A percentile compares a stretch with the other conserved stretches of the same genome.
phyloP scores from a whole-genome alignment of 1,140 invertebrate species.

The Brachionus rotundiformis region DNA sequence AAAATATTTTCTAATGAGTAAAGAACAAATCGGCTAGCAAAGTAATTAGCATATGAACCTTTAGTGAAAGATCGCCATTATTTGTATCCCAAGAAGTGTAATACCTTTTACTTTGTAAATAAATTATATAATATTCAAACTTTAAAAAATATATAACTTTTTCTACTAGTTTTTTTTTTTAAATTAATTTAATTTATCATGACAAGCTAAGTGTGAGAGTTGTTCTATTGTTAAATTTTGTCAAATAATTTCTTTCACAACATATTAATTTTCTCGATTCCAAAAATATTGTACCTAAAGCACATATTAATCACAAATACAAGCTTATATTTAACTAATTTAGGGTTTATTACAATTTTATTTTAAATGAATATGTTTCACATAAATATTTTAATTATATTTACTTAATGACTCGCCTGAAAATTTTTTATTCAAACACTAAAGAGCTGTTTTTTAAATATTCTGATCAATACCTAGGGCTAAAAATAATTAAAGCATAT shows the following conservation, averaged over 20 bases:
- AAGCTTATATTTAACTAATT: neutral
- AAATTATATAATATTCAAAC: neutral
- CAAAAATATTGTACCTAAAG: constrained; percentile 6
- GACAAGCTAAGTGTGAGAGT: constrained; percentile 16
- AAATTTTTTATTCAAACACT: neutral
- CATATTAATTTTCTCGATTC: neutral
- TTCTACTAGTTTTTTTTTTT: neutral
- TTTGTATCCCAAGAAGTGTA: neutral
- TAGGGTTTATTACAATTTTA: neutral
- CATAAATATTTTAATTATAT: constrained; percentile 4
- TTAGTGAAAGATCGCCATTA: neutral
- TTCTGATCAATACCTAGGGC: neutral
- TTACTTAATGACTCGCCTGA: neutral
- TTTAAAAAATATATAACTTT: neutral
- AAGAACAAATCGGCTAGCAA: neutral
- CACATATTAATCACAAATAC: neutral
- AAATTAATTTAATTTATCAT: neutral
- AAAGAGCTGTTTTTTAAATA: neutral
- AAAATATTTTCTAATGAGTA: constrained; percentile 12
- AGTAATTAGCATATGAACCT: constrained; percentile 1
- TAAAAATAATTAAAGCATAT: neutral
- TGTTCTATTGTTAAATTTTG: constrained; percentile 10
- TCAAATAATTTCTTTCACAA: neutral
- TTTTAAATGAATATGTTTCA: neutral
- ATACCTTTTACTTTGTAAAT: neutral